Evolutionary conservation across 2,113 vertebrate genomes (phyloP), one percentile per base, ranked within the genome.

Genomic region (Colius striatus): DNA sequence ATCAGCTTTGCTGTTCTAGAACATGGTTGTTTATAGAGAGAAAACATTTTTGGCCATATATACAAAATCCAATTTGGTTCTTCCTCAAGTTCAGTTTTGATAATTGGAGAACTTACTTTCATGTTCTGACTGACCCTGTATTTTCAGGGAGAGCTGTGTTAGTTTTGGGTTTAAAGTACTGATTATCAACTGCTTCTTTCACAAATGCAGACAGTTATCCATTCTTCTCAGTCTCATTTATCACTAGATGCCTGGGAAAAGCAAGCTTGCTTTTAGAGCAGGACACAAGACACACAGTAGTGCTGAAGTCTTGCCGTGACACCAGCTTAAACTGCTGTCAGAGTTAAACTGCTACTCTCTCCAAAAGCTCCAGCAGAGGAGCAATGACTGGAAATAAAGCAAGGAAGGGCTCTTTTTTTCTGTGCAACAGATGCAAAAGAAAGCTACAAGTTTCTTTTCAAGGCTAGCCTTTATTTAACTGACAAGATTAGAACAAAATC

Each of bases 401-500:
- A 92, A 68, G 38, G 13, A 94, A 11, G 18, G 76, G 48, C 36
- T 20, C 16, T 9, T 41, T 71, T 71, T 78, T 62, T 41, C 34
- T n/a, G 36, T 32, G 57, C 41, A 81, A 67, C 29, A 90, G 88
- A 79, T 91, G 47, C 83, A 65, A 47, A 86, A 85, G 50, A 36
- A 53, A 21, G 72, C 57, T 65, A 82, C 73, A 72, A 82, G 74
- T 80, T 92, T 36, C 50, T 95, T 89, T 92, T 79, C 68, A 78
- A 92, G 91, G 43, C 67, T 34, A 77, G 72, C 17, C 30, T 19
- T 84, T 65, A 63, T 87, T 88, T 84, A 89, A 84, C 48, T 78
- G 68, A 68, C 81, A 81, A 88, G 65, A 89, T 93, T 67, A 90
- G 79, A 78, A 66, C 53, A 58, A 90, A 90, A 89, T 83, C 68